These are phyloP conservation scores for Malachius bipustulatus DNA, from an alignment of 2,888 invertebrate genomes.

Conservation along the genomic window DNA sequence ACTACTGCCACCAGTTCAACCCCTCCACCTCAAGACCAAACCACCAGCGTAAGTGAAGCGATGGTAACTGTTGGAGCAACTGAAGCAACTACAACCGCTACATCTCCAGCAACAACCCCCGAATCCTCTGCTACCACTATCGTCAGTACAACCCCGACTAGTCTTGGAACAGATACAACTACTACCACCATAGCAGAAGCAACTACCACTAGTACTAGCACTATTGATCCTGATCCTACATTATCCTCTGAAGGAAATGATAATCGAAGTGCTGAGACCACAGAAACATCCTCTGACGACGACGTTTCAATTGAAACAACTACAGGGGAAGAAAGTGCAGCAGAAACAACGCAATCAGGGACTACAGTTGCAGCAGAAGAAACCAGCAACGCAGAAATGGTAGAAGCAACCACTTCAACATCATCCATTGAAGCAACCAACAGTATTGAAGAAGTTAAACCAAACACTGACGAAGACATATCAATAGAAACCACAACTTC, in stretches of 20 bases:
- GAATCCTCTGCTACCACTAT: constrained; percentile 10
- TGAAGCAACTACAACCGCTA: constrained; percentile 16
- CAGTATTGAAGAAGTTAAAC: constrained; percentile 4
- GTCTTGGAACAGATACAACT: constrained; percentile 10
- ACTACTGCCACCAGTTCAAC: not conserved
- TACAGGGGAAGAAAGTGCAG: constrained; percentile 7
- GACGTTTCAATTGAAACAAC: constrained; percentile 8
- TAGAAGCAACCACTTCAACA: constrained; percentile 4
- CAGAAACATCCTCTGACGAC: constrained; percentile 3
- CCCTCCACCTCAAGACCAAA: constrained; percentile 4
- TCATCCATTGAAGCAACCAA: constrained; percentile 2
- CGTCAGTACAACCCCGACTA: constrained; percentile 9
- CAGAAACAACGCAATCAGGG: not conserved
- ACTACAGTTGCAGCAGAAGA: constrained; percentile 9
- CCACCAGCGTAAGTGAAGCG: not conserved
- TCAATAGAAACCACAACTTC: no score
- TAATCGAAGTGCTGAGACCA: not conserved
- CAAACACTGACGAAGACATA: constrained; percentile 9
- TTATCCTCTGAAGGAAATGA: no score
- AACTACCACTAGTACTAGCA: constrained; percentile 12
- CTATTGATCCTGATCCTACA: constrained; percentile 7
- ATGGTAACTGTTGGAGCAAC: constrained; percentile 3
- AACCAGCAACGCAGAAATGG: constrained; percentile 10
- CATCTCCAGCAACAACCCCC: constrained; percentile 9
- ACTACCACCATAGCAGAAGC: constrained; percentile 14